Evolutionary conservation across 2,113 vertebrate species (phyloP), one percentile per base, ranked within the genome.

Genomic region (Candoia aspera): DNA sequence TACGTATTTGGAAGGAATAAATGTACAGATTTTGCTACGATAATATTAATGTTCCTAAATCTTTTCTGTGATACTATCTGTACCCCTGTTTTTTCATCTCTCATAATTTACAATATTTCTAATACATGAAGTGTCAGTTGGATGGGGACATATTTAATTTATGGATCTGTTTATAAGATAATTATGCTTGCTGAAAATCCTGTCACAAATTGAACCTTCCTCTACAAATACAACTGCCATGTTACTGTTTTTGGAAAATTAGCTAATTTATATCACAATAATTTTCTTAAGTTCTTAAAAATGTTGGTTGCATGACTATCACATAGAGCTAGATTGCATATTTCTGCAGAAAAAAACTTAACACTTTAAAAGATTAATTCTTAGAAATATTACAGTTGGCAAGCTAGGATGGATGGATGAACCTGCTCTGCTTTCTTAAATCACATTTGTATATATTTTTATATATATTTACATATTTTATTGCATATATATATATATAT

Each of bases 91-190:
- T 64, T 89, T 42, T 54, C 62, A 13, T 84, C 9, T 21, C 60
- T 46, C 62, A 68, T 73, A 87, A 62, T 33, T 62, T 91, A 26
- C 23, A 10, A 23, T 46, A 53, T 68, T 87, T 91, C n/a, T 24
- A 79, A 49, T 87, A 79, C 49, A 42, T n/a, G 33, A 55, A 57
- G 15, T 37, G n/a, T 68, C 87, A 42, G 26, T 26, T 87, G 23
- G 55, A 21, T 49, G 26, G n/a, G 21, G 13, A 79, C n/a, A 87
- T 73, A 26, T 58, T 91, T 91, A 87, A 87, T 87, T 57, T 87
- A 87, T 73, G 62, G 53, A 87, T 91, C 21, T n/a, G 23, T 79
- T 87, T 58, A 88, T n/a, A n/a, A 62, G 42, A 91, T 83, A 91
- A 88, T 58, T 6, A 79, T 79, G 37, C 46, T 42, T 79, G 57